These are phyloP conservation scores for Pygoscelis adeliae DNA, from an alignment of 2,113 vertebrate genomes.

Conservation along the genomic window DNA sequence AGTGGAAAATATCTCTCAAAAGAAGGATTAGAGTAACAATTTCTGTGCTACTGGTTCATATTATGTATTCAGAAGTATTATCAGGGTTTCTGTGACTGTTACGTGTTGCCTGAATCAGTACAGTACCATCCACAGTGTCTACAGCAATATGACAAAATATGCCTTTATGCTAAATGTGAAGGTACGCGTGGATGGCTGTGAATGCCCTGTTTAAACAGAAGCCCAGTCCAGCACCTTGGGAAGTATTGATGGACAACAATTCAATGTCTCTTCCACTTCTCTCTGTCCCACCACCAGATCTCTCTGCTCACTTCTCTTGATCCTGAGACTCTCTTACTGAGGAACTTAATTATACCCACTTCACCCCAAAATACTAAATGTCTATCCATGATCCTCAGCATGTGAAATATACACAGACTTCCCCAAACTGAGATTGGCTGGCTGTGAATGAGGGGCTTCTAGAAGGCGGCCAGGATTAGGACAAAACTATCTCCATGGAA, in stretches of 20 bases:
- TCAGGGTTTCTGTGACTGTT: neutral
- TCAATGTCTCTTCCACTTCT: neutral
- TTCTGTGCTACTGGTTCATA: neutral
- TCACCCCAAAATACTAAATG: neutral
- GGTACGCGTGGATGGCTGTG: rapidly evolving
- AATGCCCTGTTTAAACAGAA: neutral
- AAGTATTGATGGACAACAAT: neutral
- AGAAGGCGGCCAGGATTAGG: neutral
- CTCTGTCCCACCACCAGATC: neutral
- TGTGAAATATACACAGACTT: neutral
- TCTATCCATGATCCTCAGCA: neutral
- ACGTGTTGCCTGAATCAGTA: neutral
- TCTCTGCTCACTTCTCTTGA: neutral
- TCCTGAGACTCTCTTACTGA: neutral
- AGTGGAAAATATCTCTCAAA: neutral
- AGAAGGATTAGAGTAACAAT: neutral
- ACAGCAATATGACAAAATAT: neutral
- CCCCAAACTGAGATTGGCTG: neutral
- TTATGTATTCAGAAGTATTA: neutral
- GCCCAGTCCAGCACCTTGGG: neutral
- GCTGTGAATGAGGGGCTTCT: neutral
- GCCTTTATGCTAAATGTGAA: neutral
- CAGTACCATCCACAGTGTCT: neutral
- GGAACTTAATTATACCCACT: neutral
- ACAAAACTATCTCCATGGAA: neutral